Conservation (phyloP, 2,113 vertebrate genomes). For the Ardeotis arabs region DNA sequence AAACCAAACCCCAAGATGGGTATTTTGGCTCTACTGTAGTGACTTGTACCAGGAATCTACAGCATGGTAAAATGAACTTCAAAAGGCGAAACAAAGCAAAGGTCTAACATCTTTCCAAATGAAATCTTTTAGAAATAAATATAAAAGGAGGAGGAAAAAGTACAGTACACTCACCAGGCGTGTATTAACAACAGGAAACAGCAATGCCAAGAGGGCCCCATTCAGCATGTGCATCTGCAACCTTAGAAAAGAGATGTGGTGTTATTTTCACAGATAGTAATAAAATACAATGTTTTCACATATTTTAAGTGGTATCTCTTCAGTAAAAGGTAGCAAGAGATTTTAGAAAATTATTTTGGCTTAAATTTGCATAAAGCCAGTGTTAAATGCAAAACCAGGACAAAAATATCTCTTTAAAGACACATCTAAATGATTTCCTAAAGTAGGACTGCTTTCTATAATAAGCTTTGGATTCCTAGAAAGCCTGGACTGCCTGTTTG, state of each 20-base stretch:
- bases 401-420: neutral
- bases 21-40: neutral
- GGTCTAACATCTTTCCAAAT: neutral
- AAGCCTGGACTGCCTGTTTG: neutral
- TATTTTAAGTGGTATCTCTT: neutral
- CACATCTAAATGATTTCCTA: neutral
- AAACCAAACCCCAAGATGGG: neutral
- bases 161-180: slow-evolving; percentile 86
- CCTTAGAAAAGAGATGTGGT: slow-evolving; percentile 66
- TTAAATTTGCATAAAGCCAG: neutral
- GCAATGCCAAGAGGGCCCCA: slow-evolving; percentile 90
- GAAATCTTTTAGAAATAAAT: neutral
- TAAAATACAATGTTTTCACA: neutral
- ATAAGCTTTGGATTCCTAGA: slow-evolving; percentile 37
- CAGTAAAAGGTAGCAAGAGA: neutral
- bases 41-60: neutral
- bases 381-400: neutral
- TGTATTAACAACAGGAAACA: slow-evolving; percentile 97
- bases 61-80: neutral
- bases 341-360: neutral
- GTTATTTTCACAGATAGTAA: neutral
- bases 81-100: neutral
- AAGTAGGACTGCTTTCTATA: neutral
- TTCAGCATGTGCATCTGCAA: slow-evolving; percentile 98
- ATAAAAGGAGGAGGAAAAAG: neutral